Base-by-base conservation (phyloP, 1,140 invertebrate genomes). In the Drosophila obscura region DNA sequence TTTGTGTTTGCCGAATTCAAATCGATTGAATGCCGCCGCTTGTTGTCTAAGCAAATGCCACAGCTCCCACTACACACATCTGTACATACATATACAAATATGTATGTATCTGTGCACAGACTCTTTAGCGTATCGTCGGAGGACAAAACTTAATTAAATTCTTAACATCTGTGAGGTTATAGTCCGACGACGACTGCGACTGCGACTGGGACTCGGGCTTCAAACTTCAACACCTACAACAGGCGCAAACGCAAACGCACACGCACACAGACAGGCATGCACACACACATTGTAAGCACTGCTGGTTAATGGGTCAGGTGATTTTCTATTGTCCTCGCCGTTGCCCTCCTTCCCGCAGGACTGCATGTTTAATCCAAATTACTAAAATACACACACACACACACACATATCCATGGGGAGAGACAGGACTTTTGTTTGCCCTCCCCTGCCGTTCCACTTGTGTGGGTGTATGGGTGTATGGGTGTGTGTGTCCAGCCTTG, bases 291-390 rank as follows among this genome's bases (percentile, higher is more conserved):
- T 53, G 57, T 61, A 48, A 75, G 65, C 80, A 73, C 80, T 80
- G 64, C 63, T 77, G 69, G 75, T 80, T 85, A 85, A 85, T 85
- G 82, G 82, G 45, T 82, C 82, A 85, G 82, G 82, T 85, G 83
- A 85, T 85, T 87, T 85, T 82, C 78, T 85, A 82, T 79, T 87
- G 82, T 87, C 71, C 78, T 75, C 83, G 82, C 50, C 63, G 77
- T 71, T 84, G 55, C 41, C 50, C 51, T 57, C 50, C 49, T 67
- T 61, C 57, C 53, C 52, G 63, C 78, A 57, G 69, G 82, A 87
- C 82, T 72, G 83, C 82, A 87, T 85, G 82, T 85, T 87, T 85
- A 87, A 85, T 87, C 82, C 82, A 87, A 85, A 85, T 85, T 85
- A 85, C 82, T 78, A 73, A 87, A 65, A 59, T 48, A 35, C 44